Evolutionary conservation across 2,888 invertebrate genomes (phyloP).

Genomic region (Dromius quadrimaculatus): DNA sequence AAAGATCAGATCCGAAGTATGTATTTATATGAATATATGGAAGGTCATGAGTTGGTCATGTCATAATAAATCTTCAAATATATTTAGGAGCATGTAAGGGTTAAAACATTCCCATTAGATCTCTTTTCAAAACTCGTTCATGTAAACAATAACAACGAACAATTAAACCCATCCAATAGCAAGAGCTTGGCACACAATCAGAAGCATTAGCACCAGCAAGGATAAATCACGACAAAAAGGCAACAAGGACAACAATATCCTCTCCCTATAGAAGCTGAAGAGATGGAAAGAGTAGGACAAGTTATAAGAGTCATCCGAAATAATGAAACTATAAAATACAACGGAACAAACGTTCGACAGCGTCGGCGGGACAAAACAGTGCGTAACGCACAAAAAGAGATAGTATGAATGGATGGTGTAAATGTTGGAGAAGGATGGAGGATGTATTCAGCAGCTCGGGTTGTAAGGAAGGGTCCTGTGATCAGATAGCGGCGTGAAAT

Average conservation of each 20-base stretch:
- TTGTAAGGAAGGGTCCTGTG: constrained; percentile 59
- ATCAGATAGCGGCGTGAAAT: constrained; percentile 67
- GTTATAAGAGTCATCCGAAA: constrained; percentile 35
- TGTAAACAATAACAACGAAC: constrained; percentile 30
- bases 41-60: no score
- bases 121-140: no score
- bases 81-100: neutral
- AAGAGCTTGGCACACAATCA: constrained; percentile 22
- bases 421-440: neutral
- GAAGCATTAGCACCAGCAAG: constrained; percentile 19
- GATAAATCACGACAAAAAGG: constrained; percentile 21
- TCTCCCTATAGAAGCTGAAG: neutral
- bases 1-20: no score
- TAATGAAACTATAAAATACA: constrained; percentile 43
- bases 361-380: constrained; percentile 25
- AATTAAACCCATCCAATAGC: constrained; percentile 26
- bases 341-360: constrained; percentile 33
- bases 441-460: neutral
- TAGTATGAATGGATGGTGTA: neutral
- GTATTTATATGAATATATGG: no score
- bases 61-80: no score
- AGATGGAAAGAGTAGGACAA: constrained; percentile 2
- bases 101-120: no score
- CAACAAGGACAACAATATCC: neutral
- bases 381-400: constrained; percentile 27